These are phyloP conservation scores for Lumbricus terrestris DNA, from an alignment of 2,888 invertebrate genomes.

Conservation along the genomic window DNA sequence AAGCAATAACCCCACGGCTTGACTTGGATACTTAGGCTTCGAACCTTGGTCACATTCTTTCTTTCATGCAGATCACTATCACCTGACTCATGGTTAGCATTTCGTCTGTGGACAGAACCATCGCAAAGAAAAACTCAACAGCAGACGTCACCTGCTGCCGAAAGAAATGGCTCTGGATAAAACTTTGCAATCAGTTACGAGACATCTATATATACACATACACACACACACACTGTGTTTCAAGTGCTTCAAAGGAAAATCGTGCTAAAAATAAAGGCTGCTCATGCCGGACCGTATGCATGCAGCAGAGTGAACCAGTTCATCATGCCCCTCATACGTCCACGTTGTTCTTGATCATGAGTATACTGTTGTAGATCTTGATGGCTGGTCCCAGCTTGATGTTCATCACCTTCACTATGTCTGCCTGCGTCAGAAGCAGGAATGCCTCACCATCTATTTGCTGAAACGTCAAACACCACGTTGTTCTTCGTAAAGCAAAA, in stretches of 20 bases:
- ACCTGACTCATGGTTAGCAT: neutral
- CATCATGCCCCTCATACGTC: constrained; percentile 27
- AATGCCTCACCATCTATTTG: constrained; percentile 94
- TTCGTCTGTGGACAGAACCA: neutral
- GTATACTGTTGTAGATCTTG: constrained; percentile 78
- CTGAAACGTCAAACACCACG: constrained; percentile 24
- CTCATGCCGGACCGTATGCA: neutral
- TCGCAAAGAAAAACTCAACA: neutral
- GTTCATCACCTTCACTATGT: constrained; percentile 87
- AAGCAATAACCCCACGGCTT: neutral
- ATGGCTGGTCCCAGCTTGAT: constrained; percentile 94
- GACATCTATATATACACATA: neutral
- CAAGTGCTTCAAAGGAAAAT: neutral
- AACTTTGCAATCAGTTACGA: neutral
- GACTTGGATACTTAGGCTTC: constrained; percentile 3
- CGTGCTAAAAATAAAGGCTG: constrained; percentile 3
- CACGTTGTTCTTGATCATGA: constrained; percentile 51
- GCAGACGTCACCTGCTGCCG: neutral
- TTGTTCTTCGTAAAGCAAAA: neutral
- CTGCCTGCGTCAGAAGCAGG: constrained; percentile 85
- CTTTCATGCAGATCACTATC: neutral
- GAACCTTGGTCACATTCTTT: neutral
- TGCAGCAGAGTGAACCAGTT: neutral
- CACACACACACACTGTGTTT: neutral
- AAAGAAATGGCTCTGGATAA: neutral